Percentiles rank a stretch among this genome's conserved stretches.
Conservation (phyloP, 2,888 invertebrate species). For the Odiellus spinosus region DNA sequence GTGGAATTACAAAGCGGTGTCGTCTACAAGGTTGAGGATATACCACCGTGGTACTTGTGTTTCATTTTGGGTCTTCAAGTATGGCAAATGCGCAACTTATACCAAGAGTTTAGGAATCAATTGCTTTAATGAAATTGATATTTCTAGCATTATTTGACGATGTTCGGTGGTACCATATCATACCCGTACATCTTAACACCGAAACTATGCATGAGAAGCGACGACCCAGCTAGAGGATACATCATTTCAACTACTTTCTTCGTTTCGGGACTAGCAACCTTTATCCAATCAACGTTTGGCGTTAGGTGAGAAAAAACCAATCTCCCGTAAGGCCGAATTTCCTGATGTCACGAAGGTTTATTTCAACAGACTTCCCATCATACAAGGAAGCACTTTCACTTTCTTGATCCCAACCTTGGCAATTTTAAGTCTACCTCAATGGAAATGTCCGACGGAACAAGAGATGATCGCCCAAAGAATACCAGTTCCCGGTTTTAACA, state of each 20-base stretch:
- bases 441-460: slow-evolving; percentile 52
- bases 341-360: too few relatives aligned
- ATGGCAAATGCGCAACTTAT: slow-evolving; percentile 8
- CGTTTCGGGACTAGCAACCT: slow-evolving; percentile 28
- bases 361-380: slow-evolving; percentile 23
- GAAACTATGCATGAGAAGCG: slow-evolving; percentile 51
- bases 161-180: slow-evolving; percentile 68
- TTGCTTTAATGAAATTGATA: slow-evolving; percentile 17
- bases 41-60: slow-evolving; percentile 68
- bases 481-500: neutral
- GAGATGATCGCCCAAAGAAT: slow-evolving; percentile 54
- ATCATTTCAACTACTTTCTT: slow-evolving; percentile 30
- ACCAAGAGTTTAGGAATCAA: slow-evolving; percentile 13
- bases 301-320: slow-evolving; percentile 23
- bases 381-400: slow-evolving; percentile 53
- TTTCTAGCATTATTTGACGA: slow-evolving; percentile 56
- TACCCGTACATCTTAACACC: slow-evolving; percentile 67
- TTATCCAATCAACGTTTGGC: slow-evolving; percentile 29
- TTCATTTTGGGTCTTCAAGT: slow-evolving; percentile 67
- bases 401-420: slow-evolving; percentile 36
- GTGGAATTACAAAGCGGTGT: slow-evolving; percentile 2
- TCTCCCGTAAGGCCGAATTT: too few relatives aligned
- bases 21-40: slow-evolving; percentile 56
- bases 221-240: slow-evolving; percentile 26
- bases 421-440: slow-evolving; percentile 37